Evolutionary conservation across 2,113 vertebrate genomes (phyloP).

Genomic region (Trematocara marginatum): DNA sequence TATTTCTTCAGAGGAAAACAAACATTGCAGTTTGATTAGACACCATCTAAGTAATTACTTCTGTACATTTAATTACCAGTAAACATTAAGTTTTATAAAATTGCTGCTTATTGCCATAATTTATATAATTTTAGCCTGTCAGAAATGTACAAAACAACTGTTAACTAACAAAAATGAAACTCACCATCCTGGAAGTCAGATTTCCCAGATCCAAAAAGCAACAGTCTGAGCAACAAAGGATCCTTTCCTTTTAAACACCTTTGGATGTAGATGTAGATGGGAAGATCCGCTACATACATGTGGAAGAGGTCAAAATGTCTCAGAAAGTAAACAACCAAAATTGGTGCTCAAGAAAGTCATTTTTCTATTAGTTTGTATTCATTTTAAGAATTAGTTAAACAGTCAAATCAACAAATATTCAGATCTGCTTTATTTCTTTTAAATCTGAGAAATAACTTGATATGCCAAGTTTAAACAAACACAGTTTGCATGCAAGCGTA

Average conservation of each 20-base stretch:
- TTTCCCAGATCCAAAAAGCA: not conserved
- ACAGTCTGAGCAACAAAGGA: not conserved
- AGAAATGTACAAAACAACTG: not conserved
- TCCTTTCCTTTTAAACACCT: not conserved
- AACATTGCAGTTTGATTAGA: not conserved
- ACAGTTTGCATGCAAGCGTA: not conserved
- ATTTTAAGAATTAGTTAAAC: not conserved
- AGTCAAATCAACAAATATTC: not conserved
- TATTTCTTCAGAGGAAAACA: constrained; percentile 18
- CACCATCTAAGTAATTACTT: not conserved
- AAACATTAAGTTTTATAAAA: not conserved
- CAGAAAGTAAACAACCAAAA: not conserved
- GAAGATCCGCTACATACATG: not conserved
- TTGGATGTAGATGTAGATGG: not conserved
- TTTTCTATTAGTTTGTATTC: not conserved
- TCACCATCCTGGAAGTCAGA: constrained; percentile 37
- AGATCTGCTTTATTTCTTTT: not conserved
- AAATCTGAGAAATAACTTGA: not conserved
- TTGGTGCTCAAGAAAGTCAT: not conserved
- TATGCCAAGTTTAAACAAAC: not conserved
- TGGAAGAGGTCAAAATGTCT: not conserved
- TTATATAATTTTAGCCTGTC: not conserved
- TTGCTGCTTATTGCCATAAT: not conserved
- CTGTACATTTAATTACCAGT: not conserved
- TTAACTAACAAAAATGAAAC: not conserved